Evolutionary conservation across 1,140 invertebrate species (phyloP).

Genomic region (Bombus terrestris): DNA sequence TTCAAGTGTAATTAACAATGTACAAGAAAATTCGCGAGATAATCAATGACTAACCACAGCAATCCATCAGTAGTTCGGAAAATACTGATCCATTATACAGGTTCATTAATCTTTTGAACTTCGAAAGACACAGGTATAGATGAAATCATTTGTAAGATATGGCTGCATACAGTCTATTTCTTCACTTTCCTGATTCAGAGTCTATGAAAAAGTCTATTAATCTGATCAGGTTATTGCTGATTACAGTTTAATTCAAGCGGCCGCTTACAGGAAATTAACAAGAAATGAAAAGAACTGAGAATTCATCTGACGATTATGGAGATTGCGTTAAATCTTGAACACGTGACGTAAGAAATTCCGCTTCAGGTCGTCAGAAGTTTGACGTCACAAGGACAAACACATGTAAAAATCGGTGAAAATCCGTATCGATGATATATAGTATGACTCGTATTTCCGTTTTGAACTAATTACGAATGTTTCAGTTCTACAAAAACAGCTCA

Average conservation of each 20-base stretch:
- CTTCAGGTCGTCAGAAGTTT: constrained; percentile 25
- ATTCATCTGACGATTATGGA: background rate
- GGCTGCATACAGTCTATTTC: constrained; percentile 2
- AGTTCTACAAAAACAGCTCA: background rate
- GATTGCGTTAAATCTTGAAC: constrained; percentile 19
- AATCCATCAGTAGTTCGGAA: too few species aligned
- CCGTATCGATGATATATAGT: background rate
- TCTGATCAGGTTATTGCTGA: background rate
- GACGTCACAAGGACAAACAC: constrained; percentile 40
- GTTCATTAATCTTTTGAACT: background rate
- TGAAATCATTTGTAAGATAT: background rate
- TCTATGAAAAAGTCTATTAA: background rate
- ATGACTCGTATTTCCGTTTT: constrained; percentile 11
- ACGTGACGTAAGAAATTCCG: constrained; percentile 38
- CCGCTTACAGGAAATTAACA: background rate
- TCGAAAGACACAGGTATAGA: too few species aligned
- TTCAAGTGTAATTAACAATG: background rate
- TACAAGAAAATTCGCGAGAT: too few species aligned
- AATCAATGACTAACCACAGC: too few species aligned
- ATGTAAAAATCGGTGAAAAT: constrained; percentile 14
- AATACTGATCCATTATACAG: too few species aligned
- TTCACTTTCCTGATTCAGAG: constrained; percentile 6
- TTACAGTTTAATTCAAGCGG: background rate
- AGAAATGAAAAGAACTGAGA: background rate
- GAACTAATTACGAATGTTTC: background rate